phyloP scores from a whole-genome alignment of 2,797 vertebrate genomes.

The Fratercula arctica region DNA sequence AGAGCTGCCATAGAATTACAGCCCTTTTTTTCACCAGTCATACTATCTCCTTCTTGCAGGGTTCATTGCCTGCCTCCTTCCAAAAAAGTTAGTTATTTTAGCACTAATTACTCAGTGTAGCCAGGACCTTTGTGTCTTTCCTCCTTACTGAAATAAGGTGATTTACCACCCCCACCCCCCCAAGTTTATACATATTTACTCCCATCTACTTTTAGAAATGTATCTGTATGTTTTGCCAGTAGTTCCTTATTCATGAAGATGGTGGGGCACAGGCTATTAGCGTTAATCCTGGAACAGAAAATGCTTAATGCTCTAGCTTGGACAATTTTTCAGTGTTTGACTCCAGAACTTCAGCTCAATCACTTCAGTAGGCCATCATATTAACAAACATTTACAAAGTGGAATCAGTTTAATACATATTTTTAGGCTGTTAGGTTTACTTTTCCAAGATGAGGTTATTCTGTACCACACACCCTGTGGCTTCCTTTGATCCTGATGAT shows the following conservation, averaged over 20 bases:
- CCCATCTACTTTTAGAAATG: not conserved
- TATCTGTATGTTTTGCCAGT: not conserved
- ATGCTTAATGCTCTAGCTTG: not conserved
- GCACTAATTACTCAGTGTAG: not conserved
- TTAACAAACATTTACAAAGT: not conserved
- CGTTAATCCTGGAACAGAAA: not conserved
- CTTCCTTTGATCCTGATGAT: not conserved
- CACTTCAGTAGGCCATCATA: not conserved
- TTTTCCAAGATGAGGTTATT: not conserved
- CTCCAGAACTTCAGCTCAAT: not conserved
- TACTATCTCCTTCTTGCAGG: not conserved
- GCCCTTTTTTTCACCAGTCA: not conserved
- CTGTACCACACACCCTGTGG: not conserved
- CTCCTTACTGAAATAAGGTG: not conserved
- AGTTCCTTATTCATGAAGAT: not conserved
- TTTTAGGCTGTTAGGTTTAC: not conserved
- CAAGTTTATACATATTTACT: not conserved
- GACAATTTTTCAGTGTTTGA: not conserved
- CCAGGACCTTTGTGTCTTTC: not conserved
- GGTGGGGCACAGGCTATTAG: not conserved
- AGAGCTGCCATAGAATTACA: not conserved
- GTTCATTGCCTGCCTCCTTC: not conserved
- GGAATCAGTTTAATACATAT: not conserved
- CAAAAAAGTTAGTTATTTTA: not conserved
- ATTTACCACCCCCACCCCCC: too few species aligned